Evolutionary conservation across 2,113 vertebrate species (phyloP), one percentile per base, ranked within the genome.

Genomic region (Microcebus lehilahytsara): DNA sequence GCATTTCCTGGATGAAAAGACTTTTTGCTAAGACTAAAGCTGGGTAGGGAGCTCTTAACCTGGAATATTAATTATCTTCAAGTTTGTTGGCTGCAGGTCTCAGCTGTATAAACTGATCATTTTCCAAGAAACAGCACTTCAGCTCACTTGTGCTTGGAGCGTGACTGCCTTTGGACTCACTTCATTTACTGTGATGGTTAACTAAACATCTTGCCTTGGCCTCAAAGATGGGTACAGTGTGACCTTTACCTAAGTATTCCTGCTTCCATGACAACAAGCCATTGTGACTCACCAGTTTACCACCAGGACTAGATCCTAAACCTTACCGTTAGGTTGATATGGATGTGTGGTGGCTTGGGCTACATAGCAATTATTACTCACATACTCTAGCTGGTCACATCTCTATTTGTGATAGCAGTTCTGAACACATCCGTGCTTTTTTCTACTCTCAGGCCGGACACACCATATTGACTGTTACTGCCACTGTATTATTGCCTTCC

Each of bases 81-180:
- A 74, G 69, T 77, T 95, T 97, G 67, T 96, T 91, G 56, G 53
- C 77, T 64, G 14, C 85, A 83, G 78, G 83, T 95, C 62, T 74
- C 69, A 72, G 46, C 67, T 74, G 11, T 93, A 81, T 75, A 49
- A 89, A 64, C n/a, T 69, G 37, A 96, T 86, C 56, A 74, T 95
- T 97, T 97, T 84, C 84, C 37, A 97, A 93, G 90, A 93, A 96
- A 80, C 27, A 83, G 79, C 42, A 37, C 67, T 86, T 87, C n/a
- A 34, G 62, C 58, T 84, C 80, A 37, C 93, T 89, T 78, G 78
- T 93, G 72, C 51, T 95, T 79, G 75, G 78, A 85, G 56, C 1
- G 0, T 93, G 60, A 91, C 32, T 87, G 46, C 22, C 72, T 93
- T 95, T 85, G 72, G 66, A 40, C 60, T 85, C 49, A 58, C 42